These are phyloP conservation scores for Todiramphus chloris DNA, from an alignment of 2,113 vertebrate species.

Conservation along the genomic window DNA sequence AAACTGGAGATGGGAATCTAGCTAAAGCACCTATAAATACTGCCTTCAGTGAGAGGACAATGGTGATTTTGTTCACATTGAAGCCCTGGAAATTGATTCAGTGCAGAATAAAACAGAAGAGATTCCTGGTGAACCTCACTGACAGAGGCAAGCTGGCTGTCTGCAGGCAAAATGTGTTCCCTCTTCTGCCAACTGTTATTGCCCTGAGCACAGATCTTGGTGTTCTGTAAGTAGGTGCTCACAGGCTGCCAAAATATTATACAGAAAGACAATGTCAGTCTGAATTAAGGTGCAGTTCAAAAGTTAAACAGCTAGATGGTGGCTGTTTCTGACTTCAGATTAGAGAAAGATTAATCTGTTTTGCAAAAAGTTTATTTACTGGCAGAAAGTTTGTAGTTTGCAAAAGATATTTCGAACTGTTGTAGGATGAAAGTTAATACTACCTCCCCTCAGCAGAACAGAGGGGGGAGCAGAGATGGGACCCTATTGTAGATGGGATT, in stretches of 20 bases:
- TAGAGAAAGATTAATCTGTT: neutral
- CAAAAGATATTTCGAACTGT: neutral
- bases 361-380: neutral
- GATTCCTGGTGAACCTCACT: neutral
- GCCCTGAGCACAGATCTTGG: neutral
- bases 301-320: neutral
- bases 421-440: neutral
- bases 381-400: neutral
- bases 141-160: rapidly evolving
- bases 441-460: neutral
- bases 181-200: neutral
- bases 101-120: neutral
- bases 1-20: neutral
- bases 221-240: neutral
- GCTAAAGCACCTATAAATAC: neutral
- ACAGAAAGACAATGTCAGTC: neutral
- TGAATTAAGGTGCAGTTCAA: neutral
- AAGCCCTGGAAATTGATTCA: neutral
- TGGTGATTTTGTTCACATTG: neutral
- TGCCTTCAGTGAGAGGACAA: neutral
- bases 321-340: neutral
- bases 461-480: neutral
- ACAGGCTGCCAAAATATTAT: neutral
- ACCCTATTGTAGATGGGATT: neutral
- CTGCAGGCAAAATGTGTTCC: neutral